Evolutionary conservation across 2,797 vertebrate species (phyloP).

Genomic region (Neostethus bicornis): DNA sequence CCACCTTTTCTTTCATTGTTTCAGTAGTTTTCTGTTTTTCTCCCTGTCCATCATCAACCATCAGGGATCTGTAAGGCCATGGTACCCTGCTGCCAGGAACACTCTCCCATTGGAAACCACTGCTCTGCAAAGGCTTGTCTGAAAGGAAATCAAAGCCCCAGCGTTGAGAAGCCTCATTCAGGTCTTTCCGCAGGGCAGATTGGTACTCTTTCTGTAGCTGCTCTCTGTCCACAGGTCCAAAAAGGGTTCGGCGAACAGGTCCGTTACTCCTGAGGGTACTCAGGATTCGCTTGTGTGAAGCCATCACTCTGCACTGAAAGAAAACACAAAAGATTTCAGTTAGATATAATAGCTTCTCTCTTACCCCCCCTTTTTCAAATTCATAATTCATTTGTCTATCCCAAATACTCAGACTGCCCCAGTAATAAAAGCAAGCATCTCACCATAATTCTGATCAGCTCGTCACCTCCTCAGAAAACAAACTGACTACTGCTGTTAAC

Average conservation of each 20-base stretch:
- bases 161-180: constrained; percentile 82
- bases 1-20: background rate
- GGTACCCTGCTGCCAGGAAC: constrained; percentile 73
- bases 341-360: constrained; percentile 8
- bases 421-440: constrained; percentile 25
- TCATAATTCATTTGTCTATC: background rate
- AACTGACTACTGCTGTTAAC: constrained; percentile 16
- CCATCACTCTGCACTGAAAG: constrained; percentile 74
- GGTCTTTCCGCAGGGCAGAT: constrained; percentile 67
- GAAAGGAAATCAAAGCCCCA: constrained; percentile 91
- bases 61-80: constrained; percentile 67
- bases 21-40: background rate
- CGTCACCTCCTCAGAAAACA: constrained; percentile 13
- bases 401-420: background rate
- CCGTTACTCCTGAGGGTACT: constrained; percentile 59
- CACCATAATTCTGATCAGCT: constrained; percentile 49
- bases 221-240: constrained; percentile 86
- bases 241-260: constrained; percentile 82
- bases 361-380: background rate
- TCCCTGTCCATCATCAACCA: background rate
- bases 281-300: constrained; percentile 52
- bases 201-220: constrained; percentile 83
- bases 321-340: constrained; percentile 6
- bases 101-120: constrained; percentile 85
- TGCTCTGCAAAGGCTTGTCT: constrained; percentile 84